These are phyloP conservation scores for Diadema setosum DNA, from an alignment of 35 echinoderm and acorn worm genomes.

Conservation along the genomic window DNA sequence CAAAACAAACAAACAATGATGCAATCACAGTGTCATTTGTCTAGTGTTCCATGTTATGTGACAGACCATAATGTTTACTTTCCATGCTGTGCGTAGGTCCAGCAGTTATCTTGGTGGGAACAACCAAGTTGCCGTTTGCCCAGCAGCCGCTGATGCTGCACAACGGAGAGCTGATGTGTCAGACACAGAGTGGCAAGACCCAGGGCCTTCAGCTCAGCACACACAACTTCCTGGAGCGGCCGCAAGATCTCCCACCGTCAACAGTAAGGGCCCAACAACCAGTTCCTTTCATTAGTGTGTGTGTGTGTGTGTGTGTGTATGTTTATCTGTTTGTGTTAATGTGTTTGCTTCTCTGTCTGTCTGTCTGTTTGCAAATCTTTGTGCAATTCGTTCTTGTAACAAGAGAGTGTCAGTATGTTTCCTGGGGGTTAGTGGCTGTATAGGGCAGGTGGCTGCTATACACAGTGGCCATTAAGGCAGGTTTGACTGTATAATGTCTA, in stretches of 20 bases:
- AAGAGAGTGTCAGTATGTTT: too few relatives aligned
- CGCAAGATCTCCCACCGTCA: conserved; percentile 47
- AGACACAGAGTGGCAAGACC: conserved; percentile 87
- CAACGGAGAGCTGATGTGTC: conserved; percentile 82
- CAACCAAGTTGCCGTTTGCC: conserved; percentile 80
- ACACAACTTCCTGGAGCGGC: conserved; percentile 88
- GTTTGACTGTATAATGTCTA: too few relatives aligned
- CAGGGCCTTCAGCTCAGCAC: conserved; percentile 69
- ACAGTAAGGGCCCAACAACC: conserved; percentile 78
- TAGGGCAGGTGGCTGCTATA: too few relatives aligned
- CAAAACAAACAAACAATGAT: too few relatives aligned
- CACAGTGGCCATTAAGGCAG: too few relatives aligned
- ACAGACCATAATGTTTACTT: too few relatives aligned
- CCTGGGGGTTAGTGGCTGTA: too few relatives aligned
- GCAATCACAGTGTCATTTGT: too few relatives aligned
- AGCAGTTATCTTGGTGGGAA: conserved; percentile 64
- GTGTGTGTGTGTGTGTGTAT: too few relatives aligned
- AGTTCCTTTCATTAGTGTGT: too few relatives aligned
- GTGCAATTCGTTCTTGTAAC: conserved; percentile 37
- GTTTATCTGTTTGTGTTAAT: too few relatives aligned
- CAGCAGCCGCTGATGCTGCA: conserved; percentile 91
- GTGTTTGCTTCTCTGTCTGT: not conserved
- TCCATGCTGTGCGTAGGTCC: conserved; percentile 69
- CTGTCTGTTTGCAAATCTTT: not conserved
- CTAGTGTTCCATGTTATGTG: too few relatives aligned